Evolutionary conservation across 2,113 vertebrate species (phyloP).

Genomic region (Laticauda colubrina): DNA sequence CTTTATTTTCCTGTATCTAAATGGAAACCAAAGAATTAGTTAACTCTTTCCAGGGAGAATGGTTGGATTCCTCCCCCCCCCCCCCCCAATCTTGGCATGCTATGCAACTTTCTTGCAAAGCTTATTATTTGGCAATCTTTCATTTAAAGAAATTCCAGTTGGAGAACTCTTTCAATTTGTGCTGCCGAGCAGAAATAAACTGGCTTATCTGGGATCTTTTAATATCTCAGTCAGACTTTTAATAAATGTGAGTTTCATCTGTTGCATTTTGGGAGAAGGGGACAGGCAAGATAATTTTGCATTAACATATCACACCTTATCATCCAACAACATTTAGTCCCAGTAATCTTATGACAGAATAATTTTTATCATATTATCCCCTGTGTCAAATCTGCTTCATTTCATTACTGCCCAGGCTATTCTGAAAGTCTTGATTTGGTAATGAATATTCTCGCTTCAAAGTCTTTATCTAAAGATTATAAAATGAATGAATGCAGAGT

Average conservation of each 20-base stretch:
- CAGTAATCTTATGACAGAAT: conserved; percentile 68
- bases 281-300: conserved; percentile 60
- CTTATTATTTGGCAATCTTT: conserved; percentile 49
- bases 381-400: conserved; percentile 62
- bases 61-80: conserved; percentile 2
- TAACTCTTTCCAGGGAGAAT: conserved; percentile 6
- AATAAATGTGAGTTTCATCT: conserved; percentile 64
- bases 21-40: conserved; percentile 52
- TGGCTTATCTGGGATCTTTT: conserved; percentile 64
- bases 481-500: conserved; percentile 59
- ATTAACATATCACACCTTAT: conserved; percentile 69
- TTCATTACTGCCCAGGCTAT: conserved; percentile 51
- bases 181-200: conserved; percentile 54
- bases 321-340: conserved; percentile 66
- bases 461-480: conserved; percentile 69
- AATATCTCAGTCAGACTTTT: conserved; percentile 64
- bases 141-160: conserved; percentile 53
- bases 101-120: conserved; percentile 36
- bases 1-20: conserved; percentile 41
- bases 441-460: conserved; percentile 64
- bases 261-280: conserved; percentile 27
- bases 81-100: conserved; percentile 39
- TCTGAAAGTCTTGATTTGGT: conserved; percentile 2
- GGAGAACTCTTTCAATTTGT: conserved; percentile 59
- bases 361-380: conserved; percentile 66